Conservation (phyloP, 2,113 vertebrate species). For the Martes martes region DNA sequence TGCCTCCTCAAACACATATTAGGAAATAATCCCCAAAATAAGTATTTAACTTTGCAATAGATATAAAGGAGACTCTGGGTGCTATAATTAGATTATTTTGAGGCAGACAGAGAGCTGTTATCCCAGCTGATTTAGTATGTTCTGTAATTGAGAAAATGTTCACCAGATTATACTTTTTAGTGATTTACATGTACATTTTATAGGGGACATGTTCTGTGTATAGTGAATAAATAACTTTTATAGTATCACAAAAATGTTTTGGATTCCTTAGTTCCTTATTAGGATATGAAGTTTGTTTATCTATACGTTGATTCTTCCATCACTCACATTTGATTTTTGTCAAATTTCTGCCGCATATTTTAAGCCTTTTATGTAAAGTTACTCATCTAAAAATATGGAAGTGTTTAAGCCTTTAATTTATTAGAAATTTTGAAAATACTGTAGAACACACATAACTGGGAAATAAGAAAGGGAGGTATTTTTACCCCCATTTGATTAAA, state of each 20-base stretch:
- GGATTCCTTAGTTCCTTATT: conserved; percentile 68
- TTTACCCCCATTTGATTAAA: background rate
- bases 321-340: conserved; percentile 54
- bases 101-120: conserved; percentile 66
- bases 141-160: conserved; percentile 74
- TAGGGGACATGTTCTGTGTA: conserved; percentile 71
- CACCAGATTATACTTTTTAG: conserved; percentile 68
- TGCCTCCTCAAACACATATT: conserved; percentile 50
- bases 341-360: conserved; percentile 50
- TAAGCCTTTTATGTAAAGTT: background rate
- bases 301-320: conserved; percentile 42
- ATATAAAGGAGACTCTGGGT: conserved; percentile 63
- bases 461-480: conserved; percentile 36
- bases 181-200: conserved; percentile 73
- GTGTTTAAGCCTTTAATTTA: background rate
- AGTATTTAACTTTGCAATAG: conserved; percentile 62
- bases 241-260: conserved; percentile 69
- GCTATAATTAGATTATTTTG: conserved; percentile 71
- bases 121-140: conserved; percentile 64
- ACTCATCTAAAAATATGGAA: conserved; percentile 36
- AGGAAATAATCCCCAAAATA: conserved; percentile 47
- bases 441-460: background rate
- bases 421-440: conserved; percentile 23
- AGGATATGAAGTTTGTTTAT: conserved; percentile 54
- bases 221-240: conserved; percentile 76